These are phyloP conservation scores for Opisthocomus hoazin DNA, from an alignment of 2,113 vertebrate genomes.

Conservation along the genomic window DNA sequence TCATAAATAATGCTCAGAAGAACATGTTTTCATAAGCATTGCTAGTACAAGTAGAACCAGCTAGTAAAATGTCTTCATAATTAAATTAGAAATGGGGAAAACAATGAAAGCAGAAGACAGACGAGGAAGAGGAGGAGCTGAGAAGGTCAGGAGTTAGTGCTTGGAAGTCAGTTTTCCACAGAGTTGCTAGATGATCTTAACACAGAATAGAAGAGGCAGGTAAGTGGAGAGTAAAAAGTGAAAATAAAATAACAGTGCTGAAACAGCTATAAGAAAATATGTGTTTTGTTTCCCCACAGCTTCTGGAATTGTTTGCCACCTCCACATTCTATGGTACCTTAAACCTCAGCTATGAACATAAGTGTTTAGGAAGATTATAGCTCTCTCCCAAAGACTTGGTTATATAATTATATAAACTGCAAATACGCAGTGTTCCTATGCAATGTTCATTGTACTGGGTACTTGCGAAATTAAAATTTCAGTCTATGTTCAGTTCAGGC, in stretches of 20 bases:
- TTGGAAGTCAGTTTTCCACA: background rate
- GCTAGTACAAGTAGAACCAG: background rate
- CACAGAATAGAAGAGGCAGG: background rate
- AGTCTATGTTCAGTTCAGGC: background rate
- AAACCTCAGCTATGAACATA: background rate
- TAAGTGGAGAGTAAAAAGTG: background rate
- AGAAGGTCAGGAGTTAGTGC: background rate
- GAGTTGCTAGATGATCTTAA: background rate
- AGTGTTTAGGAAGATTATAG: background rate
- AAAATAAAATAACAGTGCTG: background rate
- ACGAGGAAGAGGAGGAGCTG: background rate
- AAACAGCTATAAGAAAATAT: background rate
- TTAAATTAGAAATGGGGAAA: background rate
- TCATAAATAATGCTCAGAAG: background rate
- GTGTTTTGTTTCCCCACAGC: background rate
- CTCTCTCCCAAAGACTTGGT: background rate
- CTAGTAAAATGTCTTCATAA: background rate
- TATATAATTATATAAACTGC: background rate
- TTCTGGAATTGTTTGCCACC: background rate
- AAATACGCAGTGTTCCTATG: background rate
- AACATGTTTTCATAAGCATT: background rate
- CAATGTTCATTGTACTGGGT: background rate
- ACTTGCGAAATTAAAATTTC: slow-evolving; percentile 9
- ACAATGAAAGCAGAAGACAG: background rate
- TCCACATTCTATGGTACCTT: background rate